phyloP scores from a whole-genome alignment of 2,113 vertebrate genomes.

The Tichodroma muraria region DNA sequence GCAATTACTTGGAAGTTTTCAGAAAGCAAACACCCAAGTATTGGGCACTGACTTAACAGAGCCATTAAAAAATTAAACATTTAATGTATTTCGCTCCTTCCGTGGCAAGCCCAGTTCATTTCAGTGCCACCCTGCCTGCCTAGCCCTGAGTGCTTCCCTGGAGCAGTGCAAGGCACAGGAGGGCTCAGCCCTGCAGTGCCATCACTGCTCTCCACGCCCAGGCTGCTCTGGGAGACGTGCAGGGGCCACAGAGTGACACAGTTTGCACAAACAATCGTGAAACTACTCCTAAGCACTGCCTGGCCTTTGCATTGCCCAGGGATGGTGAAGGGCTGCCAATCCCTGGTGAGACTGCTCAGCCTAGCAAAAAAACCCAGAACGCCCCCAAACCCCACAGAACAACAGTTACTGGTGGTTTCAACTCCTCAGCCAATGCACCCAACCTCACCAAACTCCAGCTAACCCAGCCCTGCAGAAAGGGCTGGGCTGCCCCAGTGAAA shows the following conservation, averaged over 20 bases:
- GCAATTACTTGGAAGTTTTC: constrained; percentile 17
- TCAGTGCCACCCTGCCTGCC: background rate
- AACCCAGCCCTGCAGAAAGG: background rate
- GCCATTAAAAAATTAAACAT: constrained; percentile 1
- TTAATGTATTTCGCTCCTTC: background rate
- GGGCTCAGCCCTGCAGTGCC: background rate
- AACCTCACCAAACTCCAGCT: background rate
- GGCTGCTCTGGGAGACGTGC: background rate
- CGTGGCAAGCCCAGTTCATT: background rate
- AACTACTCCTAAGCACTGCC: rapidly evolving
- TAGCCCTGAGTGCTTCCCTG: rapidly evolving
- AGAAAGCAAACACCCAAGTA: constrained; percentile 31
- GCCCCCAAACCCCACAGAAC: background rate
- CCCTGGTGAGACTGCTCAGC: background rate
- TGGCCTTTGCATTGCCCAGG: background rate
- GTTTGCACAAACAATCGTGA: rapidly evolving
- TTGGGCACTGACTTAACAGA: constrained; percentile 8
- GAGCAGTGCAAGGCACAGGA: background rate
- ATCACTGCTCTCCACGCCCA: background rate
- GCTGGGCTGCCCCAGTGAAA: rapidly evolving
- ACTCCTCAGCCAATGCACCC: background rate
- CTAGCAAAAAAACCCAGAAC: background rate
- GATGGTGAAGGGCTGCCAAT: rapidly evolving
- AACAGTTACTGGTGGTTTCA: background rate
- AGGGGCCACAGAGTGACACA: background rate